Base-by-base conservation (phyloP, 2,888 invertebrate genomes). In the Ennomos fuscantarius region DNA sequence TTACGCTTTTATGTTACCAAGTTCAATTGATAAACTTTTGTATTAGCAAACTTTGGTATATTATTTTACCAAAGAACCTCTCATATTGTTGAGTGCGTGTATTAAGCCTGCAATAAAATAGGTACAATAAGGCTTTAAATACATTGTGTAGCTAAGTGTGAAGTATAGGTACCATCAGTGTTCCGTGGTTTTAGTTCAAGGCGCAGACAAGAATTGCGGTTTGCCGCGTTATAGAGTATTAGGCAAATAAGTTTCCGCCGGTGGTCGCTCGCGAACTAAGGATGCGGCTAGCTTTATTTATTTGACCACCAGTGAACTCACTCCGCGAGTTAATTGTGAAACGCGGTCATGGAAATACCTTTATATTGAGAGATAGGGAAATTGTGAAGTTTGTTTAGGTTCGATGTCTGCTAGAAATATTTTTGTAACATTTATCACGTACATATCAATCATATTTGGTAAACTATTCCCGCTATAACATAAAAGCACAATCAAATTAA, bases 171-270 rank as follows among this genome's bases (percentile, higher is more conserved):
- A 65, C 62, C 64, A 54, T 66, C 65, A 68, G 61, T 69, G 69
- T 69, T 70, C 64, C 69, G 73, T 68, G 74, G 74, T 74, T 72
- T 71, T 69, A 66, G 68, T 63, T 71, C 68, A 73, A 73, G 63
- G 71, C 65, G 44, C 51, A 24, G 64, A 64, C 69, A 68, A 48
- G 68, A 66, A 67, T 68, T 70, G 75, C 62, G 76, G 76, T 76
- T 60, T 60, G 55, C 59, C 59, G 50, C 65, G 68, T 63, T 70
- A 68, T 68, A 68, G 62, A 65, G 68, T 69, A 66, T 63, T 66
- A 71, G 40, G 53, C 50, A 61, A 62, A 73, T 66, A 58, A 63
- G 60, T 60, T 50, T 61, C 61, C 51, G 65, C 61, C 60, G 64
- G 60, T 61, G 63, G 46, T 15, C 37, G 60, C 43, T 45, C 43